Evolutionary conservation across 2,797 vertebrate species (phyloP).

Genomic region (Capromys pilorides): DNA sequence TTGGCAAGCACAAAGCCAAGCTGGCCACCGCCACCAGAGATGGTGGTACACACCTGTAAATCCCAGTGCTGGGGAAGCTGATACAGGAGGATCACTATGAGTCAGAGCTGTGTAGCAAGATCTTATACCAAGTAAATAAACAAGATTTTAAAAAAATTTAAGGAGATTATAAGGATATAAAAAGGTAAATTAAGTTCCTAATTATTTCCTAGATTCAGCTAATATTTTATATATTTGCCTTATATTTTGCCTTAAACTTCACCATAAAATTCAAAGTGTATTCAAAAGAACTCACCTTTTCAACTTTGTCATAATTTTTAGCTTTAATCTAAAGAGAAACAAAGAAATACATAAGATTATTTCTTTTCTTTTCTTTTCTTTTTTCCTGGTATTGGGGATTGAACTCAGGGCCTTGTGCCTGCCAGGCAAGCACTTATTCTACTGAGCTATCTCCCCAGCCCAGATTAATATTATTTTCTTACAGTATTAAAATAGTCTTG

Average conservation of each 20-base stretch:
- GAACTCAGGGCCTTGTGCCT: no score
- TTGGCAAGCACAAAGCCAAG: no score
- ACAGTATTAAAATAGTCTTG: constrained; percentile 54
- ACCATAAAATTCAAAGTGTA: constrained; percentile 62
- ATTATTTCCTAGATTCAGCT: constrained; percentile 39
- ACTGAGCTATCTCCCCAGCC: no score
- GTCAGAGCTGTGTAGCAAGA: no score
- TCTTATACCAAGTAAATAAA: no score
- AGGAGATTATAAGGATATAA: constrained; percentile 16
- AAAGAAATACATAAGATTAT: constrained; percentile 83
- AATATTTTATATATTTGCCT: constrained; percentile 38
- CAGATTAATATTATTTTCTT: constrained; percentile 65
- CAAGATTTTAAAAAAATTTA: background rate
- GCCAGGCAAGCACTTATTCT: no score
- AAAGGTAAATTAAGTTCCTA: constrained; percentile 19
- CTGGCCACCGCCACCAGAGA: no score
- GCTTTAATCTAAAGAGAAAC: constrained; percentile 96
- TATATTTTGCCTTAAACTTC: background rate
- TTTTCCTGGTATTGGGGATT: no score
- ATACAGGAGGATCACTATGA: no score
- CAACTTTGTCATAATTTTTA: constrained; percentile 99
- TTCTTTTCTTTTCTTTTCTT: no score
- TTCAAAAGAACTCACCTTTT: constrained; percentile 94
- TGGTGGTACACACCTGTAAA: no score
- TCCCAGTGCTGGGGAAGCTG: no score